Conservation (phyloP, 2,888 invertebrate species). For the Acanthoscelides obtectus region DNA sequence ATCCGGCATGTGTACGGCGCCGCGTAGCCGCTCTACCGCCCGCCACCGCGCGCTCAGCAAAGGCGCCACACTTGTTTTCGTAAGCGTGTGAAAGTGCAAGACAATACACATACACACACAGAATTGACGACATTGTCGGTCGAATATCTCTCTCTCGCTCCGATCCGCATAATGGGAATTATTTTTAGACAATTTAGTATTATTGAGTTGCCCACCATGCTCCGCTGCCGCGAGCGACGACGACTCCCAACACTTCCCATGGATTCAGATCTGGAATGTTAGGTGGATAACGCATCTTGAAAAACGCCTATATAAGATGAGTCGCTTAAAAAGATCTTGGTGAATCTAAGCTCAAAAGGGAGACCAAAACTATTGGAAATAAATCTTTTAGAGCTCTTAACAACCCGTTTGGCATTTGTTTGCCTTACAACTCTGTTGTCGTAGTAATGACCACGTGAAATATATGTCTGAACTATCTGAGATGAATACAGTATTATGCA, state of each 20-base stretch:
- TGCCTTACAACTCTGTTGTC: too few relatives aligned
- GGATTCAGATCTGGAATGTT: too few relatives aligned
- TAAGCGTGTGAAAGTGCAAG: conserved; percentile 11
- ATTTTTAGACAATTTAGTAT: conserved; percentile 3
- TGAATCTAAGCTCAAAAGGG: too few relatives aligned
- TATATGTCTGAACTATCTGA: too few relatives aligned
- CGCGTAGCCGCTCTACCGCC: conserved; percentile 7
- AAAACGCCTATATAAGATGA: too few relatives aligned
- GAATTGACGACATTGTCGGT: background rate
- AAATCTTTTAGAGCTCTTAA: too few relatives aligned
- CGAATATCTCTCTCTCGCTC: background rate
- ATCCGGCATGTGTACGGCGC: background rate
- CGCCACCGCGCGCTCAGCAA: conserved; percentile 23
- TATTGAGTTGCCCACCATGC: background rate
- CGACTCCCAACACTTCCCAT: background rate
- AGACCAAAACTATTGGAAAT: too few relatives aligned
- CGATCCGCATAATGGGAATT: background rate
- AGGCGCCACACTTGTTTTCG: conserved; percentile 33
- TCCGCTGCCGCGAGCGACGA: background rate
- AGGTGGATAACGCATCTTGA: too few relatives aligned
- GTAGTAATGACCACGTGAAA: too few relatives aligned
- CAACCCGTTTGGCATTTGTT: too few relatives aligned
- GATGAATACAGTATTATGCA: too few relatives aligned
- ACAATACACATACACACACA: conserved; percentile 17
- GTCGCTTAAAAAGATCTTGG: too few relatives aligned